phyloP scores from a whole-genome alignment of 2,888 invertebrate genomes.

The Ochropacha duplaris region DNA sequence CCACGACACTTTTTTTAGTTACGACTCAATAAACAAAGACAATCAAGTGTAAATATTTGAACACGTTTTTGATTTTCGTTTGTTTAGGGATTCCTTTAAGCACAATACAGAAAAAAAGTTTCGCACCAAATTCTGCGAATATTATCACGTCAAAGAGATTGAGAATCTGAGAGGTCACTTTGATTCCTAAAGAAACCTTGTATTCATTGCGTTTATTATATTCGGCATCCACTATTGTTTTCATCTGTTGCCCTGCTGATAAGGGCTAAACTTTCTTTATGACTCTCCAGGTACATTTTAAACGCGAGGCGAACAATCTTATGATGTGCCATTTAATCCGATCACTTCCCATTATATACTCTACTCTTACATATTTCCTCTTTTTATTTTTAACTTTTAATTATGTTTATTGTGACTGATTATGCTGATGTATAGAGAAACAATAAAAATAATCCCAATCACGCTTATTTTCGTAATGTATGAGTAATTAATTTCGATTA shows the following conservation, averaged over 20 bases:
- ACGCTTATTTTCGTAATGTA: too few species aligned
- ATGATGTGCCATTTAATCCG: constrained; percentile 39
- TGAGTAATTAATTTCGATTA: too few species aligned
- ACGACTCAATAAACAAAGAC: constrained; percentile 74
- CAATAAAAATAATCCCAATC: too few species aligned
- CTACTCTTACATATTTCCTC: neutral
- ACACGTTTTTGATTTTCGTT: constrained; percentile 48
- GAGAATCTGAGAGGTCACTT: constrained; percentile 8
- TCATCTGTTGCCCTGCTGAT: constrained; percentile 37
- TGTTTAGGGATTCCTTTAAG: constrained; percentile 6
- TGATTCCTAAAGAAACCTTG: constrained; percentile 15
- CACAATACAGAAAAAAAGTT: constrained; percentile 11
- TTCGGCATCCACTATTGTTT: constrained; percentile 31
- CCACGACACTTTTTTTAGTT: constrained; percentile 64
- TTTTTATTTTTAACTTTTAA: neutral
- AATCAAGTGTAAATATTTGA: constrained; percentile 70
- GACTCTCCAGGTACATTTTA: constrained; percentile 40
- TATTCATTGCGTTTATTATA: constrained; percentile 25
- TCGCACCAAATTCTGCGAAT: neutral
- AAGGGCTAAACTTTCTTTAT: constrained; percentile 41
- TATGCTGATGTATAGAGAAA: constrained; percentile 1
- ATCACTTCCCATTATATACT: constrained; percentile 26
- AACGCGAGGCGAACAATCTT: constrained; percentile 37
- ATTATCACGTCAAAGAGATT: neutral
- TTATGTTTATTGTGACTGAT: neutral